phyloP scores from a whole-genome alignment of 53 echinoderm and acorn worm species.

The Mesocentrotus franciscanus region DNA sequence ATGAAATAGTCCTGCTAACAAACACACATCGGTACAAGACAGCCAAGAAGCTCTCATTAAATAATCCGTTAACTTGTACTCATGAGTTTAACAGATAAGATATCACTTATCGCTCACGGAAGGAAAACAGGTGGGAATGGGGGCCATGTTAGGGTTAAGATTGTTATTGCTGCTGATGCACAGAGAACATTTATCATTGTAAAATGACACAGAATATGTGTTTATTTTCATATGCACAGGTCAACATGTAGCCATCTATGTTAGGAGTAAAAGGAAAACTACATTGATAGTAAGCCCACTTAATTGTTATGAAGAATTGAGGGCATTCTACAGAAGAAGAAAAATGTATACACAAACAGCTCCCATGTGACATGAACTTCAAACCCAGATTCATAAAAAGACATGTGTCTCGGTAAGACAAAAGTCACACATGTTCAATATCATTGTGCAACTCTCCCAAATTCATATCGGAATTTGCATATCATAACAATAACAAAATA shows the following conservation, averaged over 20 bases:
- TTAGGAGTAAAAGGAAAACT: neutral
- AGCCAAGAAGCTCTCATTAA: neutral
- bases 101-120: neutral
- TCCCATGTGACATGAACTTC: neutral
- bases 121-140: neutral
- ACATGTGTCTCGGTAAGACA: neutral
- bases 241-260: neutral
- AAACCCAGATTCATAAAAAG: neutral
- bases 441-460: neutral
- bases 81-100: neutral
- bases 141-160: neutral
- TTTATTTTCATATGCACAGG: neutral
- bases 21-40: neutral
- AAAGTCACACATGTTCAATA: neutral
- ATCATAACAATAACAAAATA: neutral
- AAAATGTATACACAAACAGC: too few species aligned
- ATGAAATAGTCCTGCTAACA: too few species aligned
- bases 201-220: neutral
- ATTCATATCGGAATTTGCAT: neutral
- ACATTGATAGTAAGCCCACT: neutral
- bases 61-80: neutral
- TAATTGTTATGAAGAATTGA: neutral
- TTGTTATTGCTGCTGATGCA: neutral
- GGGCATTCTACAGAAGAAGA: neutral
- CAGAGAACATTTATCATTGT: neutral